These are phyloP conservation scores for Sthenelais limicola DNA, from an alignment of 2,888 invertebrate species.

Conservation along the genomic window DNA sequence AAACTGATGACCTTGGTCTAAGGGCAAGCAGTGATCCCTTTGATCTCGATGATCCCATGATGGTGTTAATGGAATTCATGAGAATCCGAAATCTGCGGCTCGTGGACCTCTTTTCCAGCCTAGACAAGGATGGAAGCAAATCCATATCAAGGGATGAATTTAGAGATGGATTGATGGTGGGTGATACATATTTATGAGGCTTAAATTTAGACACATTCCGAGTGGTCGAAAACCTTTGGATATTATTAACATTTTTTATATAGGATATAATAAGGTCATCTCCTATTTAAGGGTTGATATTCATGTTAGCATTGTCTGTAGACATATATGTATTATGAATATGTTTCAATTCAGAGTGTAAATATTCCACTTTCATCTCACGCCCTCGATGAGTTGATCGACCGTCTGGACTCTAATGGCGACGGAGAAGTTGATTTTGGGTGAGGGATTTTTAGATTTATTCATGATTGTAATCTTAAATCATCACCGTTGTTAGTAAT, in stretches of 20 bases:
- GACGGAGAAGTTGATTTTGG: conserved; percentile 64
- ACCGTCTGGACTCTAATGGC: conserved; percentile 62
- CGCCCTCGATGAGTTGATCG: conserved; percentile 57
- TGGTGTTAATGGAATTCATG: conserved; percentile 31
- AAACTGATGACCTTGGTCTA: conserved; percentile 6
- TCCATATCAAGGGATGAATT: conserved; percentile 22
- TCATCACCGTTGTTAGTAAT: no score
- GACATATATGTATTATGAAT: no score
- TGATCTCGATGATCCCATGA: conserved; percentile 28
- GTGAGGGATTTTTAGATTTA: conserved; percentile 51
- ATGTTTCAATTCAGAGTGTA: no score
- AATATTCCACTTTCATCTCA: conserved; percentile 62
- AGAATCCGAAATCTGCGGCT: conserved; percentile 22
- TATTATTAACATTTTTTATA: no score
- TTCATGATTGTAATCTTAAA: not conserved
- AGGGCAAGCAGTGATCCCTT: not conserved
- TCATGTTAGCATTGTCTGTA: no score
- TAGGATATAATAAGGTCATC: no score
- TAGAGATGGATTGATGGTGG: conserved; percentile 29
- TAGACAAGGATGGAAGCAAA: conserved; percentile 27
- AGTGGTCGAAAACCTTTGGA: no score
- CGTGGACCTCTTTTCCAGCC: conserved; percentile 12
- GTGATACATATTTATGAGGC: no score
- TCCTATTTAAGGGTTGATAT: no score
- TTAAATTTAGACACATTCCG: no score